Evolutionary conservation across 1,140 invertebrate species (phyloP).

Genomic region (Mactra quadrangularis): DNA sequence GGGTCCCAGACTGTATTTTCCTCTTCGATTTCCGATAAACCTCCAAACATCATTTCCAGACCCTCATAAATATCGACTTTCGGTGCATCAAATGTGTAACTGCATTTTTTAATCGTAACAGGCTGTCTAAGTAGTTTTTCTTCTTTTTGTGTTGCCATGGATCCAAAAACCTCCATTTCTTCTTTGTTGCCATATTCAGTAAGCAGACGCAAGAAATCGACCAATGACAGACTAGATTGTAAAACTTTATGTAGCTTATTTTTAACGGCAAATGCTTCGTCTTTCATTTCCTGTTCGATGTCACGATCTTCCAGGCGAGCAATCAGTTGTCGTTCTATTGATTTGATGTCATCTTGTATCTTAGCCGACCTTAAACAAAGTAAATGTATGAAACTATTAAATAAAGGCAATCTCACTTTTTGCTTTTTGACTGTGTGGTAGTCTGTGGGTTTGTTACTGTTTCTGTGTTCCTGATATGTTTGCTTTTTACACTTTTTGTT

Average conservation of each 20-base stretch:
- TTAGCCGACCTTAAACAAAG: slow-evolving; percentile 7
- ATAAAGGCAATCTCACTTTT: background rate
- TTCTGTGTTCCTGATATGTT: no score
- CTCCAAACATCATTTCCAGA: slow-evolving; percentile 50
- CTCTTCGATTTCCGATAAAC: slow-evolving; percentile 35
- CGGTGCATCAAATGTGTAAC: slow-evolving; percentile 25
- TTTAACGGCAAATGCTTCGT: slow-evolving; percentile 43
- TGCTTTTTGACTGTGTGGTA: background rate
- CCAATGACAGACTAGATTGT: slow-evolving; percentile 10
- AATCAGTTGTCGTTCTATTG: slow-evolving; percentile 30
- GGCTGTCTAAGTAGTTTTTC: background rate
- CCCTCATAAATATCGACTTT: slow-evolving; percentile 1
- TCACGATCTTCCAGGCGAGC: slow-evolving; percentile 44
- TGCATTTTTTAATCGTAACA: slow-evolving; percentile 2
- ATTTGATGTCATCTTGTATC: slow-evolving; percentile 37
- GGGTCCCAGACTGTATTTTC: slow-evolving; percentile 46
- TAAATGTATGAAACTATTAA: background rate
- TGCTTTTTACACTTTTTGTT: no score
- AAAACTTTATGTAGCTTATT: slow-evolving; percentile 38
- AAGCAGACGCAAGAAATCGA: slow-evolving; percentile 52
- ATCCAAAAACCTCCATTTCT: slow-evolving; percentile 17
- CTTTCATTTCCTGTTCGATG: slow-evolving; percentile 17
- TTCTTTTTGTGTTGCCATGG: slow-evolving; percentile 17
- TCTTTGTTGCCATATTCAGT: slow-evolving; percentile 45
- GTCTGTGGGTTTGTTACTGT: no score